Conservation (phyloP, 2,888 invertebrate species). For the Byasa hedistus region DNA sequence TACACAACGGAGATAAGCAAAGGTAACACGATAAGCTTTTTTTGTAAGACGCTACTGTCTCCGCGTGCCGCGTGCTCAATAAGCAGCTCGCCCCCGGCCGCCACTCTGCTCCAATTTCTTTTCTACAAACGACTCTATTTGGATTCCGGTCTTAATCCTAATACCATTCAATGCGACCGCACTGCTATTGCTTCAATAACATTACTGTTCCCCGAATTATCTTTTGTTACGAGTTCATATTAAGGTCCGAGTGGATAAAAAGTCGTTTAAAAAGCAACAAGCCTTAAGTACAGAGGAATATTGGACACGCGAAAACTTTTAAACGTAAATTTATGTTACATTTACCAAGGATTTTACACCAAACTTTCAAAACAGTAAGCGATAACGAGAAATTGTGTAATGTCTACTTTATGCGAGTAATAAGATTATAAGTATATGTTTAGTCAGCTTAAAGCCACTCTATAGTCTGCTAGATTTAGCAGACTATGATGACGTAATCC, state of each 20-base stretch:
- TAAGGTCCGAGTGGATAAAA: neutral
- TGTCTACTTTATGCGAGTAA: too few relatives aligned
- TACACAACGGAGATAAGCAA: too few relatives aligned
- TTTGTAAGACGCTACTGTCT: constrained; percentile 33
- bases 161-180: constrained; percentile 20
- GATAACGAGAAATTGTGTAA: too few relatives aligned
- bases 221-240: neutral
- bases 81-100: constrained; percentile 1
- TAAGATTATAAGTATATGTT: too few relatives aligned
- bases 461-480: too few relatives aligned
- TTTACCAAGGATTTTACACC: too few relatives aligned
- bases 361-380: too few relatives aligned
- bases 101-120: constrained; percentile 1
- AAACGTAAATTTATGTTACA: too few relatives aligned
- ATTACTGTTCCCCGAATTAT: neutral
- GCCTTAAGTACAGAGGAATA: too few relatives aligned
- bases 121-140: constrained; percentile 26
- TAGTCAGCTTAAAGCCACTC: too few relatives aligned
- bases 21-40: constrained; percentile 35
- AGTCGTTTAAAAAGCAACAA: neutral
- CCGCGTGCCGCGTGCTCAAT: constrained; percentile 28
- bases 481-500: too few relatives aligned
- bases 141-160: constrained; percentile 19
- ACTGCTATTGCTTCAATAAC: constrained; percentile 4
- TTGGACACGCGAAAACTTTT: too few relatives aligned